These are phyloP conservation scores for Drosophila simulans DNA, from an alignment of 1,140 invertebrate species.

Conservation along the genomic window DNA sequence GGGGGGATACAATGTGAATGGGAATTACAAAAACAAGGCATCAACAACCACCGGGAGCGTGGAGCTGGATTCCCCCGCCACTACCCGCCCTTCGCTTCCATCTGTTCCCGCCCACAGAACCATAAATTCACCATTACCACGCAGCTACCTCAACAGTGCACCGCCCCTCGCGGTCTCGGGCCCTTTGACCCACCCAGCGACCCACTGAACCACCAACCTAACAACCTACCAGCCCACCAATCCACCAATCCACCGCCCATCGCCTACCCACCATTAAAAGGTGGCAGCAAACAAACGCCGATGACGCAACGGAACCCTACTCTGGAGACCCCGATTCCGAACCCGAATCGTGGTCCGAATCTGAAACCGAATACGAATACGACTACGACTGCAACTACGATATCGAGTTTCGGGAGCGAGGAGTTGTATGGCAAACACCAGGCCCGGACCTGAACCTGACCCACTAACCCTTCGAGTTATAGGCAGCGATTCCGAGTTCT, in stretches of 20 bases:
- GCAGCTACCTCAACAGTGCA: conserved; percentile 67
- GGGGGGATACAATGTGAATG: conserved; percentile 58
- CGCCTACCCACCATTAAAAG: conserved; percentile 21
- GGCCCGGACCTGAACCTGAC: conserved; percentile 40
- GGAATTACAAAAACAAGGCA: conserved; percentile 74
- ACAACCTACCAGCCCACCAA: not conserved
- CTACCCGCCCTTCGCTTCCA: not conserved
- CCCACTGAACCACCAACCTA: not conserved
- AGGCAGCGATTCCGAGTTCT: conserved; percentile 13
- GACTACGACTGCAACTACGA: not conserved
- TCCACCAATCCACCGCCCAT: not conserved
- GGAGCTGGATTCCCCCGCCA: conserved; percentile 1
- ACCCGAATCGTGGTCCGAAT: conserved; percentile 19
- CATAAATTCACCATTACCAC: conserved; percentile 74
- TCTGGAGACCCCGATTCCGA: conserved; percentile 44
- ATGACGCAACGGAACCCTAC: conserved; percentile 72
- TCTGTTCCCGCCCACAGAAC: conserved; percentile 37
- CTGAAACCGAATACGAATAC: not conserved
- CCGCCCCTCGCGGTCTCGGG: not conserved
- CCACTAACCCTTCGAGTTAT: conserved; percentile 25
- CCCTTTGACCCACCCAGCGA: conserved; percentile 2
- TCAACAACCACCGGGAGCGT: conserved; percentile 57
- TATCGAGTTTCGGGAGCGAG: no score
- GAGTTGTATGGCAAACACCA: not conserved
- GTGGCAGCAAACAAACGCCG: conserved; percentile 47